A percentile compares a stretch with the other conserved stretches of the same genome.
Conservation (phyloP, 1,140 invertebrate genomes). For the Reticulitermes speratus region DNA sequence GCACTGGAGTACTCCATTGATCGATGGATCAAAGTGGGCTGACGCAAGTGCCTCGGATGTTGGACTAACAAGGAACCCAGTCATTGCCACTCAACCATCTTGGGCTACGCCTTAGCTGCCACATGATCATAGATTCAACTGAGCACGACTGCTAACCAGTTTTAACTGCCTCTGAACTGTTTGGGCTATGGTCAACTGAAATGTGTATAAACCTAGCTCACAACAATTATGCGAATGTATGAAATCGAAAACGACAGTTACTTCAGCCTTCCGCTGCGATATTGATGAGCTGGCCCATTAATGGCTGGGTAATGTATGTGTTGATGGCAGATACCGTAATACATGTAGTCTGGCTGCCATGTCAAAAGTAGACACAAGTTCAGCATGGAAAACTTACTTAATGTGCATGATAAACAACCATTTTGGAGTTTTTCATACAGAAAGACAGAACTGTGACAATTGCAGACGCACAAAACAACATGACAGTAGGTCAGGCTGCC, state of each 20-base stretch:
- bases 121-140: background rate
- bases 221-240: background rate
- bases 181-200: background rate
- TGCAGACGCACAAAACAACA: slow-evolving; percentile 2
- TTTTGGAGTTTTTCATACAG: background rate
- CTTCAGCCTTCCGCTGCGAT: too few species aligned
- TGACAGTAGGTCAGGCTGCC: background rate
- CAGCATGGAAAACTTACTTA: background rate
- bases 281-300: background rate
- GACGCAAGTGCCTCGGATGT: slow-evolving; percentile 44
- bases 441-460: background rate
- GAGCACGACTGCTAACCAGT: background rate
- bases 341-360: background rate
- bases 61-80: slow-evolving; percentile 2
- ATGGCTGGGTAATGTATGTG: background rate
- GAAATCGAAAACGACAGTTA: background rate
- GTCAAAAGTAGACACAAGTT: background rate
- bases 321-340: background rate
- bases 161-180: background rate
- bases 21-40: slow-evolving; percentile 91
- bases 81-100: background rate
- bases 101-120: background rate
- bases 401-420: background rate
- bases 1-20: slow-evolving; percentile 94
- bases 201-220: background rate